Evolutionary conservation across 2,113 vertebrate genomes (phyloP).

Genomic region (Procavia capensis): DNA sequence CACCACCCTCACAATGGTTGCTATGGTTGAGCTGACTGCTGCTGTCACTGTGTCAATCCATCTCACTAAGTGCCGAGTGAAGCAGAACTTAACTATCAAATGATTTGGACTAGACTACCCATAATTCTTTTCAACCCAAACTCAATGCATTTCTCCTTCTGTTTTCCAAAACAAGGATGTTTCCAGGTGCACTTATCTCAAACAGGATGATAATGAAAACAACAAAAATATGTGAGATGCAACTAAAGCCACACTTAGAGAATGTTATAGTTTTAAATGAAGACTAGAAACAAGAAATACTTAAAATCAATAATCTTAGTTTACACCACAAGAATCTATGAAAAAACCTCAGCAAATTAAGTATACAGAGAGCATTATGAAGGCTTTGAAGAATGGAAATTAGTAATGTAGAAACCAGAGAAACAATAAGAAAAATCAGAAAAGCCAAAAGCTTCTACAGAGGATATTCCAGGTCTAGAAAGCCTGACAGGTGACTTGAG

Average conservation of each 20-base stretch:
- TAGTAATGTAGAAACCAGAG: neutral
- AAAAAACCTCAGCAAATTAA: slow-evolving; percentile 46
- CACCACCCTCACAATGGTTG: no score
- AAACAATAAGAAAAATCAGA: neutral
- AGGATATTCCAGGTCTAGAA: neutral
- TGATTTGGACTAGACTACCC: neutral
- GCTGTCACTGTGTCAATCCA: no score
- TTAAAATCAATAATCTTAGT: slow-evolving; percentile 29
- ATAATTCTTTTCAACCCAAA: neutral
- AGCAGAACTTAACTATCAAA: neutral
- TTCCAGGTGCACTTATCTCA: neutral
- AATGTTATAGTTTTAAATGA: slow-evolving; percentile 24
- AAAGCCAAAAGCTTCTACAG: neutral
- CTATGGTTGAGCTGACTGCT: no score
- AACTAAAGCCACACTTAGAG: neutral
- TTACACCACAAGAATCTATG: neutral
- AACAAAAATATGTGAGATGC: neutral
- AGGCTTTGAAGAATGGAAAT: neutral
- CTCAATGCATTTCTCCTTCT: neutral
- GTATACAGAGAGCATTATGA: neutral
- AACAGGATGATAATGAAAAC: neutral
- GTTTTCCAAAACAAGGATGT: neutral
- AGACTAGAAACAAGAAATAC: neutral
- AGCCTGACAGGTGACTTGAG: neutral
- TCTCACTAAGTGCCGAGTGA: neutral